Evolutionary conservation across 2,888 invertebrate genomes (phyloP).

Genomic region (Pristionchus fissidentatus): DNA sequence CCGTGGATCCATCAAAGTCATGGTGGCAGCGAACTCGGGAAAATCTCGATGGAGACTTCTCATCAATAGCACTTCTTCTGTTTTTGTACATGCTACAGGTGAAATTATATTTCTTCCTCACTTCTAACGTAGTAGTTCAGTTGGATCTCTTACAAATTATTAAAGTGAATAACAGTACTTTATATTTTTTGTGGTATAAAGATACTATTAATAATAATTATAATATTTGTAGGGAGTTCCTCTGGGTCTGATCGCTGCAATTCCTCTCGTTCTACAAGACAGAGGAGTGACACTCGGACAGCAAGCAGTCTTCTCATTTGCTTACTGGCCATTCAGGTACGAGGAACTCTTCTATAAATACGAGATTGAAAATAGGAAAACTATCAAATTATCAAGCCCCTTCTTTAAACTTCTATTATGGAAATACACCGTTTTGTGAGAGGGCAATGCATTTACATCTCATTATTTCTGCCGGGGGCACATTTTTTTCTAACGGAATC

Average conservation of each 20-base stretch:
- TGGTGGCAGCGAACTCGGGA: constrained; percentile 67
- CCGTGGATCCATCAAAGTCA: constrained; percentile 61
- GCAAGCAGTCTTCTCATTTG: constrained; percentile 82
- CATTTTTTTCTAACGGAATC: not conserved
- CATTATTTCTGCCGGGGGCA: too few relatives aligned
- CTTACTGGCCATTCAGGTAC: constrained; percentile 82
- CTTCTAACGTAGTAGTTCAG: too few relatives aligned
- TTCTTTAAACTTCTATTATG: too few relatives aligned
- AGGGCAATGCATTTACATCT: too few relatives aligned
- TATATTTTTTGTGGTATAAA: not conserved
- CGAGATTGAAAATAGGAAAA: too few relatives aligned
- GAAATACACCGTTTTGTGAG: too few relatives aligned
- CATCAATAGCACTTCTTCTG: constrained; percentile 82
- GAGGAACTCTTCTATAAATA: too few relatives aligned
- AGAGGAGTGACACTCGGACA: constrained; percentile 92
- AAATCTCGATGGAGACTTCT: constrained; percentile 71
- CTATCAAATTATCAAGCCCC: too few relatives aligned
- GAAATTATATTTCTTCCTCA: too few relatives aligned
- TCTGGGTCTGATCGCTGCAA: constrained; percentile 90
- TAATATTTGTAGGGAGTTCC: constrained; percentile 85
- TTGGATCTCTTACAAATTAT: too few relatives aligned
- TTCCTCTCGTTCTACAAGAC: constrained; percentile 95
- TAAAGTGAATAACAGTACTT: too few relatives aligned
- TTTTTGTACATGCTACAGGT: constrained; percentile 88
- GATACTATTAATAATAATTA: not conserved